Conservation (phyloP, 2,113 vertebrate genomes). For the Takifugu flavidus region DNA sequence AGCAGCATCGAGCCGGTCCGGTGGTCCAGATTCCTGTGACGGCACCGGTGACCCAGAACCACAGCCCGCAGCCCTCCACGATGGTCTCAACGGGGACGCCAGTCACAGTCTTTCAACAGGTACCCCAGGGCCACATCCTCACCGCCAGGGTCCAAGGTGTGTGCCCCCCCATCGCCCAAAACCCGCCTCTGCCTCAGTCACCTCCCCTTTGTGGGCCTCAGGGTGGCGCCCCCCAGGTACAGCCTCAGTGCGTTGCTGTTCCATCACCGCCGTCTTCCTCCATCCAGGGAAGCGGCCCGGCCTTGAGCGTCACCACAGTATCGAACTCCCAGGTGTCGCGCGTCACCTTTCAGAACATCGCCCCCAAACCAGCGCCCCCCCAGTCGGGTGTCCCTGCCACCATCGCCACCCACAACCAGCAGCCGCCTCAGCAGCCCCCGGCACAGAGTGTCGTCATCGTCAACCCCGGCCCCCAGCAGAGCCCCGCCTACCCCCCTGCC, state of each 20-base stretch:
- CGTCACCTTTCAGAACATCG: slow-evolving; percentile 96
- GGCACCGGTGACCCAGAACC: slow-evolving; percentile 77
- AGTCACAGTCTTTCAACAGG: slow-evolving; percentile 91
- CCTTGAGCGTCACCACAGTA: slow-evolving; percentile 83
- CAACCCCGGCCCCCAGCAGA: slow-evolving; percentile 87
- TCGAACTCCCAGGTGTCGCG: slow-evolving; percentile 84
- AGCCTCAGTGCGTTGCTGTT: slow-evolving; percentile 81
- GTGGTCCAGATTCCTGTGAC: slow-evolving; percentile 83
- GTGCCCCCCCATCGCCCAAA: slow-evolving; percentile 83
- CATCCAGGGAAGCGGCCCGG: slow-evolving; percentile 83
- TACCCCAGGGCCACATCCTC: slow-evolving; percentile 91
- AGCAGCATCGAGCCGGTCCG: slow-evolving; percentile 80
- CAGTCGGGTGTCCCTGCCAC: slow-evolving; percentile 77
- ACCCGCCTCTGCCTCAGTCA: slow-evolving; percentile 80
- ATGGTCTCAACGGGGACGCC: slow-evolving; percentile 86
- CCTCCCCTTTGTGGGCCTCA: slow-evolving; percentile 78
- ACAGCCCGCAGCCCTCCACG: slow-evolving; percentile 82
- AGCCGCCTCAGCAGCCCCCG: slow-evolving; percentile 76
- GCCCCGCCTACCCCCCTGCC: slow-evolving; percentile 86
- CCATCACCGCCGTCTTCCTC: slow-evolving; percentile 77
- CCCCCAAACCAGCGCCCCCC: slow-evolving; percentile 89
- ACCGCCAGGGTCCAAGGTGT: slow-evolving; percentile 88
- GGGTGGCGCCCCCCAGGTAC: slow-evolving; percentile 77
- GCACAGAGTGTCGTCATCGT: slow-evolving; percentile 94
- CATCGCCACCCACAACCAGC: slow-evolving; percentile 77